These are phyloP conservation scores for Chelonus formosanus DNA, from an alignment of 2,888 invertebrate species.

Conservation along the genomic window DNA sequence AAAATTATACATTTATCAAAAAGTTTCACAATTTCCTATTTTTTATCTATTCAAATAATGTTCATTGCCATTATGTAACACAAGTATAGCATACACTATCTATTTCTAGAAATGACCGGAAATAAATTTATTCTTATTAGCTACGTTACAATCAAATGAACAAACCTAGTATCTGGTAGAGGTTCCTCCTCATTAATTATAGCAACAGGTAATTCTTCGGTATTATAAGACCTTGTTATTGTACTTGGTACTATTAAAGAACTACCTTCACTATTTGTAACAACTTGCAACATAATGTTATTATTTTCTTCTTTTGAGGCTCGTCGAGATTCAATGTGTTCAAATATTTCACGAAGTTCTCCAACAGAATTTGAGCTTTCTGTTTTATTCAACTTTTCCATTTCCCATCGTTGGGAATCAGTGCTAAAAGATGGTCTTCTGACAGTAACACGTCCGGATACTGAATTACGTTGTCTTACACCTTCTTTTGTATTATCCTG, in stretches of 20 bases:
- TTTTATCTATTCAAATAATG: too few relatives aligned
- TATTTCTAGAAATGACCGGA: too few relatives aligned
- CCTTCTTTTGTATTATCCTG: slow-evolving; percentile 56
- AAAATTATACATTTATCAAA: too few relatives aligned
- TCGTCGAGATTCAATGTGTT: slow-evolving; percentile 55
- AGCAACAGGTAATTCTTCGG: background rate
- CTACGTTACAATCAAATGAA: background rate
- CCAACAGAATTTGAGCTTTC: slow-evolving; percentile 56
- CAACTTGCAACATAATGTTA: slow-evolving; percentile 44
- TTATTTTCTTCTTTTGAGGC: slow-evolving; percentile 55
- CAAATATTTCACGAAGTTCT: slow-evolving; percentile 56
- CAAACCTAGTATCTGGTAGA: slow-evolving; percentile 2
- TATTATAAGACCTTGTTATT: background rate
- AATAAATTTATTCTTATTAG: too few relatives aligned
- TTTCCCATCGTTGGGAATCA: slow-evolving; percentile 55
- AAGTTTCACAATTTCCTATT: too few relatives aligned
- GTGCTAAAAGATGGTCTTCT: slow-evolving; percentile 57
- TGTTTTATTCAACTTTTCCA: slow-evolving; percentile 54
- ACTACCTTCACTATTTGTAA: slow-evolving; percentile 43
- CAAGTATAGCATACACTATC: too few relatives aligned
- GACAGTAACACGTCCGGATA: slow-evolving; percentile 56
- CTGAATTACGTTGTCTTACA: slow-evolving; percentile 56
- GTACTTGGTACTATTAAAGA: slow-evolving; percentile 9
- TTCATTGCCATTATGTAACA: too few relatives aligned
- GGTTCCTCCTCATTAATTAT: slow-evolving; percentile 27